Percentiles rank a stretch among this genome's conserved stretches.
phyloP scores from a whole-genome alignment of 2,888 invertebrate genomes.

The Anthophora plumipes region DNA sequence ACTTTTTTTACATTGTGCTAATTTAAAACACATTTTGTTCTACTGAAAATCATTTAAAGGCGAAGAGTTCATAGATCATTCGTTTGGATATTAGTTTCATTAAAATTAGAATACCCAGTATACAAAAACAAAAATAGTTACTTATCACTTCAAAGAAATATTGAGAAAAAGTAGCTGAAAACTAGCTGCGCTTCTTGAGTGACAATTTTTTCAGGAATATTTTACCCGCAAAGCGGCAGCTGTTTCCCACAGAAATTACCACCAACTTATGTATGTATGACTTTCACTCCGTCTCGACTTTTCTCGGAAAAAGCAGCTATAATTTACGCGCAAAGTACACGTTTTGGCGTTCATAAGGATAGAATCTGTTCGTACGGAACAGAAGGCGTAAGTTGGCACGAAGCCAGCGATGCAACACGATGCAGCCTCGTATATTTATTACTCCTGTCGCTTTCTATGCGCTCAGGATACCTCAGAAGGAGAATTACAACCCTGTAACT shows the following conservation, averaged over 20 bases:
- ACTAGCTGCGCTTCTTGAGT: too few relatives aligned
- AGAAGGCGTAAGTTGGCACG: conserved; percentile 16
- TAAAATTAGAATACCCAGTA: too few relatives aligned
- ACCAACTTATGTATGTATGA: neutral
- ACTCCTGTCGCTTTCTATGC: conserved; percentile 60
- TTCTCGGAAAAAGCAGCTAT: neutral
- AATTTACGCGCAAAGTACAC: conserved; percentile 35
- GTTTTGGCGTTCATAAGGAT: conserved; percentile 30
- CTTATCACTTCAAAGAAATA: too few relatives aligned
- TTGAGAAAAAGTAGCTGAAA: too few relatives aligned
- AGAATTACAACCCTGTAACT: conserved; percentile 68
- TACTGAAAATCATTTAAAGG: too few relatives aligned
- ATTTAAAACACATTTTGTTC: too few relatives aligned
- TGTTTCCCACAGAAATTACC: neutral
- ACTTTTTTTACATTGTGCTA: too few relatives aligned
- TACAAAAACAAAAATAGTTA: too few relatives aligned
- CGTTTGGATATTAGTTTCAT: too few relatives aligned
- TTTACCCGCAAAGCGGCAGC: too few relatives aligned
- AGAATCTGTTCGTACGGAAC: conserved; percentile 9
- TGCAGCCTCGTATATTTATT: conserved; percentile 66
- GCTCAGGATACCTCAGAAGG: conserved; percentile 31
- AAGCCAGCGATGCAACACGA: conserved; percentile 58
- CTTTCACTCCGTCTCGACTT: neutral
- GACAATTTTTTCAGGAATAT: too few relatives aligned
- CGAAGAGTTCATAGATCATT: too few relatives aligned